phyloP scores from a whole-genome alignment of 2,888 invertebrate genomes.

The Dynastes tityus region DNA sequence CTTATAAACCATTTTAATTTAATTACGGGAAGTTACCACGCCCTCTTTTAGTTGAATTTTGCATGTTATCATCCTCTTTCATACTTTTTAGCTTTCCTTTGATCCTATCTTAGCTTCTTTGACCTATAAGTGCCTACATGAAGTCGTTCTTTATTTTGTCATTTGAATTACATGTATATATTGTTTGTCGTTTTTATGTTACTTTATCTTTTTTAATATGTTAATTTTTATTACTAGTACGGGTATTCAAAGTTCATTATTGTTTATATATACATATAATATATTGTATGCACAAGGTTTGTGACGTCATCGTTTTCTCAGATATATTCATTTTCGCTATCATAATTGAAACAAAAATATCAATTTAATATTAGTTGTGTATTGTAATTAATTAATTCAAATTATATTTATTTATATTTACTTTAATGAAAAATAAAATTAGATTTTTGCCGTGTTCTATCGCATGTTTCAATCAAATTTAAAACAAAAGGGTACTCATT shows the following conservation, averaged over 20 bases:
- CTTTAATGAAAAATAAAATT: slow-evolving; percentile 33
- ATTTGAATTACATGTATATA: background rate
- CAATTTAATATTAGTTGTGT: slow-evolving; percentile 2
- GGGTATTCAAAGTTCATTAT: slow-evolving; percentile 9
- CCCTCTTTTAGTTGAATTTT: slow-evolving; percentile 27
- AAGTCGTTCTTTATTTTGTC: background rate
- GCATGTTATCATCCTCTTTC: slow-evolving; percentile 1
- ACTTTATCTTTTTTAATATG: background rate
- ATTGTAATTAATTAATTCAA: slow-evolving; percentile 22
- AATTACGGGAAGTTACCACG: background rate
- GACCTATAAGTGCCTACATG: slow-evolving; percentile 8
- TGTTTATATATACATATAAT: background rate
- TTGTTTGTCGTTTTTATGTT: background rate
- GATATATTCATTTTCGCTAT: background rate
- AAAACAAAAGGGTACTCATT: background rate
- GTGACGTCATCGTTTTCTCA: background rate
- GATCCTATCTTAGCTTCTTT: background rate
- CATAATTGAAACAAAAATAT: background rate
- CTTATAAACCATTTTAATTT: slow-evolving; percentile 81
- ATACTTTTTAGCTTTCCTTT: background rate
- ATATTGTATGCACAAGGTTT: slow-evolving; percentile 15
- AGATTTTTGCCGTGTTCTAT: slow-evolving; percentile 25
- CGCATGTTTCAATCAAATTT: background rate
- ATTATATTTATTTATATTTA: slow-evolving; percentile 40
- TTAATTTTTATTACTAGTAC: slow-evolving; percentile 19